These are phyloP conservation scores for Papilio polytes DNA, from an alignment of 1,140 invertebrate genomes.

Conservation along the genomic window DNA sequence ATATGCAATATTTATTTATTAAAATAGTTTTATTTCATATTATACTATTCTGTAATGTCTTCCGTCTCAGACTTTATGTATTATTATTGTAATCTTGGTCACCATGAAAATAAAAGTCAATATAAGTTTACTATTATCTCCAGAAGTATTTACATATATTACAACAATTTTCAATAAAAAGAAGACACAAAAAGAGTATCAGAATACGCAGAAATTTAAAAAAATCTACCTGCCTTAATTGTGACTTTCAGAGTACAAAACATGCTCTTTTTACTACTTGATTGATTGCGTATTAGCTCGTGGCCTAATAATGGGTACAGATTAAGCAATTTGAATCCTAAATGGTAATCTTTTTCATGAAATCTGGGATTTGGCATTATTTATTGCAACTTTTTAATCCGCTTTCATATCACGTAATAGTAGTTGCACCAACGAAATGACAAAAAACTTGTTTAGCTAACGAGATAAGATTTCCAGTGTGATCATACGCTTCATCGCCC, in stretches of 20 bases:
- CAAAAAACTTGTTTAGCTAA: slow-evolving; percentile 28
- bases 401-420: background rate
- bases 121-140: background rate
- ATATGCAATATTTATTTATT: slow-evolving; percentile 27
- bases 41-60: slow-evolving; percentile 13
- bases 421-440: background rate
- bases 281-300: background rate
- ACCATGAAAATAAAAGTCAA: background rate
- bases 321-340: background rate
- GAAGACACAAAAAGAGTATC: no score
- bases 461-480: slow-evolving; percentile 50
- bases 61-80: slow-evolving; percentile 3
- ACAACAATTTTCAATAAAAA: background rate
- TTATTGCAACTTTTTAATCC: background rate
- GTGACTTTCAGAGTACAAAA: background rate
- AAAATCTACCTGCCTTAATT: background rate
- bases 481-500: slow-evolving; percentile 55
- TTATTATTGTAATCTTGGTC: slow-evolving; percentile 16
- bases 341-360: background rate
- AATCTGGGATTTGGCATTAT: no score
- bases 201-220: background rate
- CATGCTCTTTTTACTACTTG: background rate
- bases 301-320: background rate
- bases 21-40: background rate
- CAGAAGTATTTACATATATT: background rate